Conservation (phyloP, 1,140 invertebrate genomes). For the Cardiocondyla obscurior region DNA sequence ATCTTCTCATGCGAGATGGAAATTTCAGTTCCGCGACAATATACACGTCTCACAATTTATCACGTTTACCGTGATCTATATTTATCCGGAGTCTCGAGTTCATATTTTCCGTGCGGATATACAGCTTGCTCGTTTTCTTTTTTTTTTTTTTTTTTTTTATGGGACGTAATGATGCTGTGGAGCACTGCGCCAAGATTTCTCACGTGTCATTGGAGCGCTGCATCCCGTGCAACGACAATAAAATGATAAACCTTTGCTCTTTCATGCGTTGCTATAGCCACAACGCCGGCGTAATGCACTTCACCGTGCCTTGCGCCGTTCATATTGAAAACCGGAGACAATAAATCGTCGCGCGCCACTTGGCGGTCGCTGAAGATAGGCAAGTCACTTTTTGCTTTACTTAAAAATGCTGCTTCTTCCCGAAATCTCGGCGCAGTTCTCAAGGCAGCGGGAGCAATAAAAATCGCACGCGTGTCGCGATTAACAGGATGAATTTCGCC, state of each 20-base stretch:
- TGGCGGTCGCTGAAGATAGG: constrained; percentile 35
- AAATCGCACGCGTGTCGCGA: not conserved
- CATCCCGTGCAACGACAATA: constrained; percentile 42
- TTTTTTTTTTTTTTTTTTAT: constrained; percentile 28
- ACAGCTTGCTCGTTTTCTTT: constrained; percentile 24
- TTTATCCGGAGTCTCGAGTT: constrained; percentile 41
- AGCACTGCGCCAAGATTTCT: constrained; percentile 59
- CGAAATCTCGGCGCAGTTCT: not conserved
- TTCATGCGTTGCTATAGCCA: constrained; percentile 49
- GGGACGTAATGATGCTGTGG: constrained; percentile 33
- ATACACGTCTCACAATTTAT: constrained; percentile 19
- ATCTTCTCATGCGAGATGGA: not conserved
- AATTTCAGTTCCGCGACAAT: constrained; percentile 27
- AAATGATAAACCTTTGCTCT: constrained; percentile 68
- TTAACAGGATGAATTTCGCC: not conserved
- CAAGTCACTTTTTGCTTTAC: constrained; percentile 14
- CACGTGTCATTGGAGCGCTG: constrained; percentile 56
- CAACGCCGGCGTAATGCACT: constrained; percentile 43
- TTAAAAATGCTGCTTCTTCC: not conserved
- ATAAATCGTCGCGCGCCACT: constrained; percentile 45
- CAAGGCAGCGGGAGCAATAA: not conserved
- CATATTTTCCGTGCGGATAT: constrained; percentile 29
- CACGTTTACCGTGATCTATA: constrained; percentile 45
- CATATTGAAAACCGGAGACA: constrained; percentile 37
- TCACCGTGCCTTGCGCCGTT: not conserved